These are phyloP conservation scores for Nannobrachium achirus DNA, from an alignment of 2,113 vertebrate genomes.

Conservation along the genomic window DNA sequence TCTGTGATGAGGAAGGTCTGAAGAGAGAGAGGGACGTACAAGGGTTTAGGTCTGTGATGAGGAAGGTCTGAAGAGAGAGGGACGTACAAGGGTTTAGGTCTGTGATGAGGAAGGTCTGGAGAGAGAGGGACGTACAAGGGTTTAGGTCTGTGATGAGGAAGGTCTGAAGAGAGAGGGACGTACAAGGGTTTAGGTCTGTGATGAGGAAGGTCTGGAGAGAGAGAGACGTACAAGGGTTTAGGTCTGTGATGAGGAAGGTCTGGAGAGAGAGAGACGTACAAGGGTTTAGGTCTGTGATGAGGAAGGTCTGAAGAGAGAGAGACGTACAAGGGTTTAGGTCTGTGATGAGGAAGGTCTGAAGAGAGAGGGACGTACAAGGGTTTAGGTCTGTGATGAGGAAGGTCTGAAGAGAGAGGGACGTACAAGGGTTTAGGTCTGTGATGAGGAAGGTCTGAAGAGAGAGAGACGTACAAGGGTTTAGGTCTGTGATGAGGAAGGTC, in stretches of 20 bases:
- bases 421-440: slow-evolving; percentile 92
- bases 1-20: slow-evolving; percentile 92
- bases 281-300: slow-evolving; percentile 90
- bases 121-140: slow-evolving; percentile 85
- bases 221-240: slow-evolving; percentile 88
- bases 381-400: slow-evolving; percentile 92
- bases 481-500: slow-evolving; percentile 93
- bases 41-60: slow-evolving; percentile 90
- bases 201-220: slow-evolving; percentile 88
- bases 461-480: slow-evolving; percentile 88
- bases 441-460: slow-evolving; percentile 88
- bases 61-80: slow-evolving; percentile 87
- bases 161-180: slow-evolving; percentile 83
- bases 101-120: slow-evolving; percentile 90
- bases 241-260: slow-evolving; percentile 93
- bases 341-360: slow-evolving; percentile 90
- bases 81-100: slow-evolving; percentile 93
- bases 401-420: slow-evolving; percentile 83
- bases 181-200: slow-evolving; percentile 92
- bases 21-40: slow-evolving; percentile 80
- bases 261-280: slow-evolving; percentile 82
- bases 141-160: slow-evolving; percentile 92
- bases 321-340: slow-evolving; percentile 93
- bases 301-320: slow-evolving; percentile 86
- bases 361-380: slow-evolving; percentile 85